Base-by-base conservation (phyloP, 2,113 vertebrate genomes). In the Oriolus oriolus region DNA sequence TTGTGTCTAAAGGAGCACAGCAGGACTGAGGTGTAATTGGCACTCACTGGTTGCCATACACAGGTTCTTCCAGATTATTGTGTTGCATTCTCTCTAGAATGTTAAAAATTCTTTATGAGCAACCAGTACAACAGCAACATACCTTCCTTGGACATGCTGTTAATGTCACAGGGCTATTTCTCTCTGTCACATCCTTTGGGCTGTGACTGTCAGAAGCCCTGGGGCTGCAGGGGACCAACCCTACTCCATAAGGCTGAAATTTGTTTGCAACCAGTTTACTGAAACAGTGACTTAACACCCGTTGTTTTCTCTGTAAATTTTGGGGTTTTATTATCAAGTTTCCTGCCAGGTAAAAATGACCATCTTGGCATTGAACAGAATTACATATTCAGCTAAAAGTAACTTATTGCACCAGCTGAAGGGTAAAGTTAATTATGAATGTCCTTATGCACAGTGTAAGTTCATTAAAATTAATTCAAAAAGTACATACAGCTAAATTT, bases 91-190 rank as follows among this genome's bases (percentile, higher is more conserved):
- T 60, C 19, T 75, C 49, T 59, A 18, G 8, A 64, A 63, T 1
- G 3, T 42, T 17, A 47, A 52, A 53, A 63, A 44, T 66, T 77
- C 18, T 33, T 54, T 7, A 1, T 37, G 44, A 87, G 17, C 7
- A 24, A 7, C 13, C 12, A 33, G 8, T 7, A 1, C 6, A 26
- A 69, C 16, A 53, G 21, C 52, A 49, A 1, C 13, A 10, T 1
- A 6, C 5, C 21, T 24, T 47, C 39, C 70, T 18, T 14, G 39
- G 7, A 28, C 0, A 6, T 33, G 27, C 10, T 13, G 16, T 6
- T 70, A 4, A 27, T 26, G 33, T 33, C 53, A 39, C 19, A 63
- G 44, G 33, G 22, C 7, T 10, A 13, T n/a, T 70, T 42, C 19
- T 35, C 14, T 27, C 28, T 50, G 18, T 8, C 47, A 6, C 9